Percentiles rank a stretch among this genome's conserved stretches.
Evolutionary conservation across 2,113 vertebrate species (phyloP).

Genomic region (Zonotrichia leucophrys): DNA sequence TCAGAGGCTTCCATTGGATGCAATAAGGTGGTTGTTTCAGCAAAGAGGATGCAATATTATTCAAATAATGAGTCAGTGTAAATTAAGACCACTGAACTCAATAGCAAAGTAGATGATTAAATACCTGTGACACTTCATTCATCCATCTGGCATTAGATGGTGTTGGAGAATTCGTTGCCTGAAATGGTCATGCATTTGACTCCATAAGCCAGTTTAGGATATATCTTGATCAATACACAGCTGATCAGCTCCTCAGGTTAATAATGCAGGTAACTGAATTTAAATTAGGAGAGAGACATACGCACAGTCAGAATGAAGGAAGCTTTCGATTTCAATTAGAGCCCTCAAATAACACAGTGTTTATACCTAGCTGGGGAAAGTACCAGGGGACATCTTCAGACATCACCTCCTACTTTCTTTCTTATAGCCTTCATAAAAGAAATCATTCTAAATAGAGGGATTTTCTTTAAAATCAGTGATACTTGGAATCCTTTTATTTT

Average conservation of each 20-base stretch:
- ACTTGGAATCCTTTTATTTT: background rate
- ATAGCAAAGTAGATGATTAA: background rate
- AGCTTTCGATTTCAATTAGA: accelerated
- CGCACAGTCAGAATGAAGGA: background rate
- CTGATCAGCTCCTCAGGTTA: background rate
- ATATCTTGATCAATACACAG: background rate
- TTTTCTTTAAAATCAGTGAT: background rate
- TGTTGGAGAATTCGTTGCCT: background rate
- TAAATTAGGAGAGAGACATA: background rate
- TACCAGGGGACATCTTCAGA: background rate
- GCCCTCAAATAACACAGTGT: background rate
- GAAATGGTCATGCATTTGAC: background rate
- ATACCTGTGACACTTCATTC: background rate
- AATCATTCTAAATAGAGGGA: background rate
- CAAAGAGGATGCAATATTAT: background rate
- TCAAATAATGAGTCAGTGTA: background rate
- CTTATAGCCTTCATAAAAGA: background rate
- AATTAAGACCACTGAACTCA: background rate
- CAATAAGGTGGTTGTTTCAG: background rate
- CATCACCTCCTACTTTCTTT: background rate
- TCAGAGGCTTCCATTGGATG: background rate
- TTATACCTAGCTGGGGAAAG: background rate
- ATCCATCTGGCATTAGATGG: background rate
- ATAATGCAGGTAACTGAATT: background rate
- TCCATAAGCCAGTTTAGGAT: background rate